Conservation (phyloP, 1,140 invertebrate genomes). For the Polyergus mexicanus region DNA sequence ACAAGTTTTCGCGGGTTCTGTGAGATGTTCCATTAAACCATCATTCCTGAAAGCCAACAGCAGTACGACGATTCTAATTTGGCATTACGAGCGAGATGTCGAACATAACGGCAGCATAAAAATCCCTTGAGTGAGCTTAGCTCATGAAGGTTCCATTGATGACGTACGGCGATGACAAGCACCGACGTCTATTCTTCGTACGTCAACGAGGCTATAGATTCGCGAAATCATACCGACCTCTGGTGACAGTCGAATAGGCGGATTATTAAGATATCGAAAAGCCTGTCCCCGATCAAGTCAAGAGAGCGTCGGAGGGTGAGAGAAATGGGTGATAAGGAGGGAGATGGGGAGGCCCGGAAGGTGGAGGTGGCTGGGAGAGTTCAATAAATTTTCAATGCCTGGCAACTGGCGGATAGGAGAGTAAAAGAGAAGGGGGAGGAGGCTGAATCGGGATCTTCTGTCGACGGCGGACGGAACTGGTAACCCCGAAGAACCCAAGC, state of each 20-base stretch:
- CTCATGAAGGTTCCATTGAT: conserved; percentile 52
- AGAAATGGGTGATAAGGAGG: neutral
- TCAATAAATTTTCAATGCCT: conserved; percentile 80
- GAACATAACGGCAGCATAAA: conserved; percentile 53
- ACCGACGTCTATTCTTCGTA: conserved; percentile 60
- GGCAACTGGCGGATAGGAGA: conserved; percentile 48
- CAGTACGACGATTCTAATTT: conserved; percentile 26
- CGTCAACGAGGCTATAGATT: conserved; percentile 50
- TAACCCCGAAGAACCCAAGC: conserved; percentile 68
- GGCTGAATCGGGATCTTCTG: conserved; percentile 49
- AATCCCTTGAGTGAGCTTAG: conserved; percentile 46
- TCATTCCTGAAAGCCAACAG: neutral
- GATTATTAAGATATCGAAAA: conserved; percentile 72
- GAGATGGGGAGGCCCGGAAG: neutral
- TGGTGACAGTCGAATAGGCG: conserved; percentile 53
- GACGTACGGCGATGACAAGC: conserved; percentile 53
- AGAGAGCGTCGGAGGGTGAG: conserved; percentile 32
- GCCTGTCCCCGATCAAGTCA: conserved; percentile 50
- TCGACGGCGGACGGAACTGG: conserved; percentile 55
- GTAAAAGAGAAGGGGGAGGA: neutral
- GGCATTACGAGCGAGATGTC: conserved; percentile 38
- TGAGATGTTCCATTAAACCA: conserved; percentile 24
- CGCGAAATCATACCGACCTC: conserved; percentile 53
- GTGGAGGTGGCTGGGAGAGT: conserved; percentile 25
- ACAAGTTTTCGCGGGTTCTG: neutral